Evolutionary conservation across 1,140 invertebrate genomes (phyloP), one percentile per base, ranked within the genome.

Genomic region (Rhyzopertha dominica): DNA sequence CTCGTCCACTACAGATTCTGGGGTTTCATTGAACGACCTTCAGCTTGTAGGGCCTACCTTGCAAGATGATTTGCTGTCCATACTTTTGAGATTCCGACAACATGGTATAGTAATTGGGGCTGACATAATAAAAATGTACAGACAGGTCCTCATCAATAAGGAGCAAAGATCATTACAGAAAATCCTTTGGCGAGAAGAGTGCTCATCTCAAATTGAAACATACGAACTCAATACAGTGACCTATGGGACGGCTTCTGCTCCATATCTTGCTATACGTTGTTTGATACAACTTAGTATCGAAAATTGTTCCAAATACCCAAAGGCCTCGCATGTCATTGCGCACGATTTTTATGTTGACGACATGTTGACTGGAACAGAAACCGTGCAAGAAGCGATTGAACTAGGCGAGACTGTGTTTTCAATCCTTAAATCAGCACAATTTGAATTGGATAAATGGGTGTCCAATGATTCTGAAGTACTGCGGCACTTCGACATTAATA

Each of bases 271-370:
- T 0, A 62, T 53, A 5, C 47, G 65, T 16, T 42, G 37, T 51
- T 43, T 55, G 19, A 35, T 35, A 59, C n/a, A 51, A 61, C 14
- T 61, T 62, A 56, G 39, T 62, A 2, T 59, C 53, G 1, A 42
- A 18, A 30, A 63, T 66, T 36, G 48, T 56, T 43, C 46, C 24
- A 17, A 4, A 1, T 63, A 47, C 58, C 59, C 66, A 20, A n/a
- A 28, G 8, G 60, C 53, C 20, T 36, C 53, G 10, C 41, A 55
- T 45, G 46, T 53, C 17, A 53, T 67, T 5, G 5, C 32, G 25
- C 40, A 45, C 13, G 62, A 69, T 53, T 70, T 68, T 50, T 75
- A 73, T 49, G 62, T 74, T 1, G 71, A 75, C 35, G 68, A 75
- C 47, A 19, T 68, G 2, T 36, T 72, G 9, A 54, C 59, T n/a